Evolutionary conservation across 2,113 vertebrate genomes (phyloP).

Genomic region (Labrus mixtus): DNA sequence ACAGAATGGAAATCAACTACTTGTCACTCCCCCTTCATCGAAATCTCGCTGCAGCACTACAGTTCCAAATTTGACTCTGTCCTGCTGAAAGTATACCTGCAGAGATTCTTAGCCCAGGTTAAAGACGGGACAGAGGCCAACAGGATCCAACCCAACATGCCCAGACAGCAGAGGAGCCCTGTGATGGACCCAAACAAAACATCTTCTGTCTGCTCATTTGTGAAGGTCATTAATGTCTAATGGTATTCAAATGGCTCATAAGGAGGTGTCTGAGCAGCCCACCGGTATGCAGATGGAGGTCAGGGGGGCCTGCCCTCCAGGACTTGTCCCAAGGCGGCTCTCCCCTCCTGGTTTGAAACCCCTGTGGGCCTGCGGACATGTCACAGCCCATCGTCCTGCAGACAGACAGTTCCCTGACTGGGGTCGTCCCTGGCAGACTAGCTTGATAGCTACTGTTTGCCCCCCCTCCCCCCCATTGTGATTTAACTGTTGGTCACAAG

Average conservation of each 20-base stretch:
- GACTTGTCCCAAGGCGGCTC: constrained; percentile 56
- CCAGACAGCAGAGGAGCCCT: constrained; percentile 20
- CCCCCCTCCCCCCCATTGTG: constrained; percentile 67
- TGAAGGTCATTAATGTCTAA: constrained; percentile 65
- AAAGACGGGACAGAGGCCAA: background rate
- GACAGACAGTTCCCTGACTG: constrained; percentile 66
- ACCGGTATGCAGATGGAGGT: constrained; percentile 58
- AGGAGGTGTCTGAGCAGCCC: constrained; percentile 39
- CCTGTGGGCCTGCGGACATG: constrained; percentile 69
- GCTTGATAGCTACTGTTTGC: constrained; percentile 59
- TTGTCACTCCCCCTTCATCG: constrained; percentile 35
- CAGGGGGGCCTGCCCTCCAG: constrained; percentile 37
- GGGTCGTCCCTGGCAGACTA: constrained; percentile 72
- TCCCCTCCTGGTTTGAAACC: constrained; percentile 60
- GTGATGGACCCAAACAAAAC: constrained; percentile 34
- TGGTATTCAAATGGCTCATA: constrained; percentile 62
- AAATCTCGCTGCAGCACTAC: background rate
- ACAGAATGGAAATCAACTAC: constrained; percentile 50
- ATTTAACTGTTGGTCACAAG: constrained; percentile 79
- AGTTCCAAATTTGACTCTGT: constrained; percentile 21
- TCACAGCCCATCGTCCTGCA: constrained; percentile 73
- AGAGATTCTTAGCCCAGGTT: background rate
- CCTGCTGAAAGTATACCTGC: background rate
- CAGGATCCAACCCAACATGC: constrained; percentile 2
- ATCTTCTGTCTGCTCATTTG: constrained; percentile 50